Base-by-base conservation (phyloP, 1,140 invertebrate genomes). In the Pinna nobilis region DNA sequence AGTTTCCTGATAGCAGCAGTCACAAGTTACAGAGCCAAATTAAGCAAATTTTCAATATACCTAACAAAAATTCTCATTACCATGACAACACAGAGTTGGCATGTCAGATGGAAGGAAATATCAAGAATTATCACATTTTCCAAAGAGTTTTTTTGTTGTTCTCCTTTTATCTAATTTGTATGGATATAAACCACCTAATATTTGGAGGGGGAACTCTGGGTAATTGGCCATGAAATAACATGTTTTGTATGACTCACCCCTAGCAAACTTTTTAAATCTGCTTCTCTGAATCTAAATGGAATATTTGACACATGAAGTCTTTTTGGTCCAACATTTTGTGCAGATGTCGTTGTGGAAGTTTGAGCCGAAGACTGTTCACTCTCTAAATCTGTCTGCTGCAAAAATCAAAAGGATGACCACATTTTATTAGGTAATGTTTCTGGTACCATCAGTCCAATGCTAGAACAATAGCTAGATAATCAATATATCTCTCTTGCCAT, bases 201-300 rank as follows among this genome's bases (percentile, higher is more conserved):
- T n/a, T n/a, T n/a, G n/a, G n/a, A n/a, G n/a, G n/a, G n/a, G n/a
- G n/a, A n/a, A n/a, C n/a, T n/a, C n/a, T n/a, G n/a, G n/a, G n/a
- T n/a, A n/a, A n/a, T n/a, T n/a, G n/a, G n/a, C n/a, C n/a, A n/a
- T n/a, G n/a, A n/a, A n/a, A n/a, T n/a, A n/a, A n/a, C n/a, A n/a
- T n/a, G n/a, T n/a, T n/a, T n/a, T n/a, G n/a, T n/a, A n/a, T 44
- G 39, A 94, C 95, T 94, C 92, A 99, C 97, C 91, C 97, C 97
- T 92, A 99, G 98, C 94, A 99, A 96, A 81, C 96, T 94, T 89
- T 97, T 93, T 70, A 99, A 92, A 91, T 99, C 98, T 63, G 97
- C 96, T 91, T 99, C 97, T 90, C 97, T 93, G 91, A 98, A 99
- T 87, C 97, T 92, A 92, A 99, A 99, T 78, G 98, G 98, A 92